Evolutionary conservation across 2,113 vertebrate genomes (phyloP), one percentile per base, ranked within the genome.

Genomic region (Oreotrochilus melanogaster): DNA sequence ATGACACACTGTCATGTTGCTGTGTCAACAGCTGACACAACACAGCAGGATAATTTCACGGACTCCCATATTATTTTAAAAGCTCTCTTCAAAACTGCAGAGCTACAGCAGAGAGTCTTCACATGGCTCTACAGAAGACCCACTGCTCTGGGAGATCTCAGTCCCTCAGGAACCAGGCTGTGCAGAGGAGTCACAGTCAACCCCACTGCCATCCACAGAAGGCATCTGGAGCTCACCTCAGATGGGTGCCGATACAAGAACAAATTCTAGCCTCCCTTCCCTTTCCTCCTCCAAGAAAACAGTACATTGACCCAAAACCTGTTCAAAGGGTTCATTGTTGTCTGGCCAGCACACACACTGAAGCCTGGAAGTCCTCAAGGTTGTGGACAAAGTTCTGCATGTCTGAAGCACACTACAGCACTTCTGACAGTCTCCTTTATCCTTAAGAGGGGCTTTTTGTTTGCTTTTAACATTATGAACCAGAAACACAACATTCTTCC

Each of bases 1-100:
- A 94, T 95, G 88, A 96, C 92, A 96, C 24, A 50, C 28, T 69
- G 76, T 86, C 94, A 93, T 90, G 91, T 78, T 86, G 75, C 91
- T 83, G 86, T 95, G 94, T 97, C 95, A 95, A 95, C 95, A 94
- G 79, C 82, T 86, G 90, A 96, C 64, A 83, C 33, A 62, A 66
- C 21, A 0, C 91, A 96, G 82, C 88, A 80, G 94, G 79, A 23
- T 37, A 66, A 88, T 33, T 93, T 83, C 51, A 95, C 2, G 5
- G 78, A 66, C 31, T 73, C 75, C 33, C 82, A 90, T 1, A 0
- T 83, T 86, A 45, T 51, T 90, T 83, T 76, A 73, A 95, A 95
- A 87, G 33, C 54, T 73, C 15, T 51, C 57, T 69, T 53, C 10
- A 4, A 60, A 94, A 83, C 6, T 42, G 18, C 64, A 86, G 42